phyloP scores from a whole-genome alignment of 2,797 vertebrate genomes.

The Zenarchopterus dispar region DNA sequence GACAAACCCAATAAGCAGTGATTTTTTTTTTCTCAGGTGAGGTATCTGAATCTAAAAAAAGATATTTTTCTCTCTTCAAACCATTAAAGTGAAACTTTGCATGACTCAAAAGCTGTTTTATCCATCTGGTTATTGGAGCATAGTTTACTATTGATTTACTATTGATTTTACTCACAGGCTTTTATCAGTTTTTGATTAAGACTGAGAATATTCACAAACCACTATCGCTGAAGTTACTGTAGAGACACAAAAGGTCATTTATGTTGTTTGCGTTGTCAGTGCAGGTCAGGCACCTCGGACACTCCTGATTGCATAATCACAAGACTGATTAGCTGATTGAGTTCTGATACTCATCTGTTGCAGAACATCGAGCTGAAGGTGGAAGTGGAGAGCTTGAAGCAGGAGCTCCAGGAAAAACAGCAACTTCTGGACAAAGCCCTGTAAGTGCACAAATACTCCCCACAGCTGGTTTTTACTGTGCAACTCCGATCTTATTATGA shows the following conservation, averaged over 20 bases:
- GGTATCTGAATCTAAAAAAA: too few species aligned
- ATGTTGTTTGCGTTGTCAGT: not conserved
- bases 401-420: conserved; percentile 94
- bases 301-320: not conserved
- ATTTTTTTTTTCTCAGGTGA: too few species aligned
- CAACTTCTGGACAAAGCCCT: conserved; percentile 90
- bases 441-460: conserved; percentile 78
- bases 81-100: too few species aligned
- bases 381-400: conserved; percentile 97
- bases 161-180: too few species aligned
- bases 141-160: too few species aligned
- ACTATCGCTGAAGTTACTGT: not conserved
- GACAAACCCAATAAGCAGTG: too few species aligned
- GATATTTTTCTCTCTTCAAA: too few species aligned
- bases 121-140: too few species aligned
- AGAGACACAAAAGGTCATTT: not conserved
- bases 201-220: not conserved
- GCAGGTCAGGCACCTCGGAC: not conserved
- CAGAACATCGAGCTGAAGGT: conserved; percentile 99
- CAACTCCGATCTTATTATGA: not conserved
- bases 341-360: conserved; percentile 47
- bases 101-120: too few species aligned
- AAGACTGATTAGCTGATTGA: not conserved
- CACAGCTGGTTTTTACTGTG: not conserved
- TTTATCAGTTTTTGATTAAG: not conserved